Evolutionary conservation across 2,113 vertebrate genomes (phyloP).

Genomic region (Oceanites oceanicus): DNA sequence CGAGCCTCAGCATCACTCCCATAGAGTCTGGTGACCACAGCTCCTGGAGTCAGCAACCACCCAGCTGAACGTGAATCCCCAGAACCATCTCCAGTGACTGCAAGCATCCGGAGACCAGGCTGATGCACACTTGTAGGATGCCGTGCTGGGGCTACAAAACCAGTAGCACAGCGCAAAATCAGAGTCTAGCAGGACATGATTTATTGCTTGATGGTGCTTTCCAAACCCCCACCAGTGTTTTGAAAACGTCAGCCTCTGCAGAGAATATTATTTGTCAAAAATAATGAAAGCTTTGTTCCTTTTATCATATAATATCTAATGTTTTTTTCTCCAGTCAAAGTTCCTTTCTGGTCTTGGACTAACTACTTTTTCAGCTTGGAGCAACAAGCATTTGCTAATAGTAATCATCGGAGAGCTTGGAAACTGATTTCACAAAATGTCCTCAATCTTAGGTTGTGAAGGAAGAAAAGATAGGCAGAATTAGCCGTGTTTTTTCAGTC

Average conservation of each 20-base stretch:
- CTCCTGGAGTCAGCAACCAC: neutral
- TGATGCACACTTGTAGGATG: neutral
- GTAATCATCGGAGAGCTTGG: neutral
- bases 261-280: neutral
- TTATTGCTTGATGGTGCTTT: neutral
- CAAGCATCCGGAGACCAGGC: neutral
- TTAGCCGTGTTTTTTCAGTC: neutral
- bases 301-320: neutral
- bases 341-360: neutral
- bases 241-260: neutral
- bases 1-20: neutral
- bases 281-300: neutral
- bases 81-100: neutral
- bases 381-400: neutral
- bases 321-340: neutral
- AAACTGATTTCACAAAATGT: neutral
- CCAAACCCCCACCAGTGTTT: neutral
- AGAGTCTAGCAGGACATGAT: neutral
- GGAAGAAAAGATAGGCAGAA: neutral
- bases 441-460: neutral
- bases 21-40: neutral
- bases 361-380: neutral
- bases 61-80: neutral
- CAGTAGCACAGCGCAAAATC: neutral
- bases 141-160: neutral